Conservation (phyloP, 2,113 vertebrate genomes). For the Guaruba guarouba region DNA sequence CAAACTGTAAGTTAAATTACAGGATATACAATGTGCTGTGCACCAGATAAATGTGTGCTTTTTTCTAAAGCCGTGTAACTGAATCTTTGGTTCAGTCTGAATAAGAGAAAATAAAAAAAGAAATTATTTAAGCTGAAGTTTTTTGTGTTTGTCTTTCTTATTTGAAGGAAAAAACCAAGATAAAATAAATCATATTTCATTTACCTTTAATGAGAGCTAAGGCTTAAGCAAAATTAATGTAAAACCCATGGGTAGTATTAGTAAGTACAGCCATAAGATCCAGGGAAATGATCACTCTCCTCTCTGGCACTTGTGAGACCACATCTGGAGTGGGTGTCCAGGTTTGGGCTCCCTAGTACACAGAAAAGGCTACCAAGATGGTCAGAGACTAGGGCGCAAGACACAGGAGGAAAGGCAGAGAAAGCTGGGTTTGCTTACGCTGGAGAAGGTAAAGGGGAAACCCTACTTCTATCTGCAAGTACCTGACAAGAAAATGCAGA, state of each 20-base stretch:
- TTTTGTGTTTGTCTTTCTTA: neutral
- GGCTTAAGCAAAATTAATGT: neutral
- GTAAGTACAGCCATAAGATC: neutral
- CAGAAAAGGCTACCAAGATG: neutral
- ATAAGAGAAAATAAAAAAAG: neutral
- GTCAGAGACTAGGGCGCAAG: neutral
- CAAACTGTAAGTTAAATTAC: conserved; percentile 42
- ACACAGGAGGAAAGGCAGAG: neutral
- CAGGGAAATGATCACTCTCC: neutral
- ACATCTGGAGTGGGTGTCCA: neutral
- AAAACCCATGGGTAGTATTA: neutral
- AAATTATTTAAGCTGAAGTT: neutral
- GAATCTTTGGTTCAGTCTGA: neutral
- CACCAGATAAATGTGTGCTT: neutral
- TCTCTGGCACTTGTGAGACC: neutral
- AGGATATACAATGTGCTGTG: neutral
- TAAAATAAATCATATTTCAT: neutral
- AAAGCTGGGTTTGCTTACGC: neutral
- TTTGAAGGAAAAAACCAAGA: neutral
- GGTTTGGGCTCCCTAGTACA: neutral
- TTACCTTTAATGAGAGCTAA: neutral
- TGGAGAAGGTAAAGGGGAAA: neutral
- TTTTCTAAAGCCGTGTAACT: neutral
- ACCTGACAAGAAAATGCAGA: neutral
- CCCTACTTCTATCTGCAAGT: neutral